These are phyloP conservation scores for Acrossocheilus fasciatus DNA, from an alignment of 2,797 vertebrate species.

Conservation along the genomic window DNA sequence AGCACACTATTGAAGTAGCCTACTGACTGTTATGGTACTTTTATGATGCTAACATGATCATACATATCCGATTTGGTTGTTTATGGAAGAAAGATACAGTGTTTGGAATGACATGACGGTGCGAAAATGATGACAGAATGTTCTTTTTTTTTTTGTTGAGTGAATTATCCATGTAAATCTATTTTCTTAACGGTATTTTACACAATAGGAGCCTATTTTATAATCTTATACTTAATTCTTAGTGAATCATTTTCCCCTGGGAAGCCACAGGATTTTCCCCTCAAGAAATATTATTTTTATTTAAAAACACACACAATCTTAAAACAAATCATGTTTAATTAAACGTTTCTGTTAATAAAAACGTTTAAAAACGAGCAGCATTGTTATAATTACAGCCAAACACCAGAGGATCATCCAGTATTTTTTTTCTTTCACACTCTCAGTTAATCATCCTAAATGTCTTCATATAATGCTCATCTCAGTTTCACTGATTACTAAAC, in stretches of 20 bases:
- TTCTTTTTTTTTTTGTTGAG: too few relatives aligned
- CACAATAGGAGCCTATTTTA: not conserved
- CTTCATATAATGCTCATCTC: not conserved
- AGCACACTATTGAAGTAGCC: not conserved
- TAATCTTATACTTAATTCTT: too few relatives aligned
- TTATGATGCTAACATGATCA: not conserved
- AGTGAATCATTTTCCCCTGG: too few relatives aligned
- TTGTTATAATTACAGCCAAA: not conserved
- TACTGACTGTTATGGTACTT: not conserved
- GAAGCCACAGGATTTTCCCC: too few relatives aligned
- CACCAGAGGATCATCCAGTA: not conserved
- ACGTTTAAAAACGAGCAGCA: not conserved
- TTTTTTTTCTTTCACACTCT: not conserved
- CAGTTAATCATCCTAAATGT: not conserved
- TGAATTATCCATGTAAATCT: not conserved
- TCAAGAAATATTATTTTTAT: too few relatives aligned
- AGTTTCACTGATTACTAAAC: constrained; percentile 3
- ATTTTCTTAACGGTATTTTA: not conserved
- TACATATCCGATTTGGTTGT: not conserved
- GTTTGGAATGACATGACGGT: not conserved
- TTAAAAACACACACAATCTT: not conserved
- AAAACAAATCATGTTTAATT: too few relatives aligned
- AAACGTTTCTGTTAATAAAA: not conserved
- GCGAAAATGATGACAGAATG: not conserved
- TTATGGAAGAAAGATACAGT: not conserved